Evolutionary conservation across 1,140 invertebrate species (phyloP), one percentile per base, ranked within the genome.

Genomic region (Penaeus vannamei): DNA sequence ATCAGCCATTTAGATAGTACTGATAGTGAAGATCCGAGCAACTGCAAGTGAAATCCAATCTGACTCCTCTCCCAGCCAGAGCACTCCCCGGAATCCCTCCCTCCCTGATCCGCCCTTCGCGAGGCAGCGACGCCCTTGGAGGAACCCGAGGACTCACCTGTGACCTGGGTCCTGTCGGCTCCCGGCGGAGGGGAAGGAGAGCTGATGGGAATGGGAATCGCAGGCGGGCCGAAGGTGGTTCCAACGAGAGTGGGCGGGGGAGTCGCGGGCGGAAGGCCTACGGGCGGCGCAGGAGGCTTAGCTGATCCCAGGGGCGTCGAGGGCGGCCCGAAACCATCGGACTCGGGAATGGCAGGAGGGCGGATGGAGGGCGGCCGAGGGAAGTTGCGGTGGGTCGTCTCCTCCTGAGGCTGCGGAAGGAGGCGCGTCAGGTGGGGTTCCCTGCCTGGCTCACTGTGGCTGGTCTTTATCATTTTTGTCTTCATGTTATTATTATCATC

Each of bases 171-270:
- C 62, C 84, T 53, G 64, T 89, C 87, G 23, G 81, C 66, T 26
- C 87, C 87, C 10, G 87, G 82, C n/a, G 81, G 87, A 26, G 87
- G 82, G 5, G 87, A 62, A 22, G 82, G 87, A 26, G 82, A 64
- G 32, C 72, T 84, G 81, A 89, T 84, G 53, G 87, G 87, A 14
- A 23, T n/a, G 20, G 87, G 87, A 7, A 84, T 42, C 5, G 87
- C 66, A n/a, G 87, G 87, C 0, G 87, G 87, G 1, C 87, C 87
- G 62, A 89, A 76, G 60, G 53, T 80, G 46, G 46, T 76, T 10
- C 29, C 85, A 26, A 32, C 22, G 0, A 84, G 53, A 23, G 87
- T 62, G 23, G 87, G 69, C 3, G 36, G 60, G 53, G 87, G 87
- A 10, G 87, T 89, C 23, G 87, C 59, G 59, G 87, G 87, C 29